These are phyloP conservation scores for Chanos chanos DNA, from an alignment of 2,797 vertebrate species.

Conservation along the genomic window DNA sequence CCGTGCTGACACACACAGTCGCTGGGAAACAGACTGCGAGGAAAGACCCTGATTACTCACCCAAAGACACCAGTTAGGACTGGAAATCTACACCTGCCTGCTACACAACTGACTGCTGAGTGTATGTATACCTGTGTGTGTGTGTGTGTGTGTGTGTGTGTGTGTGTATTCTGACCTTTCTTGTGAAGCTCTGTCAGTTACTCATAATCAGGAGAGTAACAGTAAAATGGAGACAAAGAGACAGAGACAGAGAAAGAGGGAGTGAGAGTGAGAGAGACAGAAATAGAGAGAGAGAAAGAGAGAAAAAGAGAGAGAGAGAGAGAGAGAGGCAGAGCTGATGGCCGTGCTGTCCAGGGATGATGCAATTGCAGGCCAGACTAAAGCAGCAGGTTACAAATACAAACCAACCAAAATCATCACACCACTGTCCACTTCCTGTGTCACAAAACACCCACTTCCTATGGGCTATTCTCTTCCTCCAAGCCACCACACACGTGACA, in stretches of 20 bases:
- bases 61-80: no score
- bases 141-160: background rate
- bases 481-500: background rate
- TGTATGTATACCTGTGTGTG: background rate
- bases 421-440: no score
- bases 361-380: conserved; percentile 42
- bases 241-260: background rate
- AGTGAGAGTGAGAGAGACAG: background rate
- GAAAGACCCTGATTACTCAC: no score
- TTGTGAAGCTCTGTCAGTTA: background rate
- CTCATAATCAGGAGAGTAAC: conserved; percentile 10
- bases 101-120: no score
- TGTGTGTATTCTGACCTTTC: background rate
- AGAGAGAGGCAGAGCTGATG: background rate
- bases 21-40: no score
- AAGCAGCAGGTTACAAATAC: conserved; percentile 50
- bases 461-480: background rate
- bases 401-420: background rate
- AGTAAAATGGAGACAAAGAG: no score
- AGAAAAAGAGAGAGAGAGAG: background rate
- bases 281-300: no score
- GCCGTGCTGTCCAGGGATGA: conserved; percentile 26
- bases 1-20: no score
- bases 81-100: no score
- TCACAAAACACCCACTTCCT: no score